phyloP scores from a whole-genome alignment of 2,113 vertebrate genomes.

The Coryphaenoides rupestris region DNA sequence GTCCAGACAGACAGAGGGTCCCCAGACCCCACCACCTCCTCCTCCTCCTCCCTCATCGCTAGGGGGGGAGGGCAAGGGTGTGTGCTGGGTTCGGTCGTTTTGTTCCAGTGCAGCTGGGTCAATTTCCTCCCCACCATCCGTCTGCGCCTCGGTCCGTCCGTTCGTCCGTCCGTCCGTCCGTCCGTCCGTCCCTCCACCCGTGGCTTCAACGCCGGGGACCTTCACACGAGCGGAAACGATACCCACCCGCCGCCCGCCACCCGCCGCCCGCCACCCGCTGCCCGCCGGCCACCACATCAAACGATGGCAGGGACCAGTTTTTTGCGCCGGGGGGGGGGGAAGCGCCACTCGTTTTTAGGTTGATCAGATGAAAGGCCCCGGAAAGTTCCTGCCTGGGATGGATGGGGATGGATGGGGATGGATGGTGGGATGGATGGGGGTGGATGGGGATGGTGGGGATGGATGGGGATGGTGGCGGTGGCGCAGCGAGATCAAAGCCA shows the following conservation, averaged over 20 bases:
- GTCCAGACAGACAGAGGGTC: constrained; percentile 10
- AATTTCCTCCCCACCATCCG: constrained; percentile 44
- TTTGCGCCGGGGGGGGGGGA: constrained; percentile 37
- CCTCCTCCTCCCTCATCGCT: constrained; percentile 29
- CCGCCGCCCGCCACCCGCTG: constrained; percentile 31
- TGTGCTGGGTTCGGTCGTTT: constrained; percentile 48
- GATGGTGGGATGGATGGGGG: background rate
- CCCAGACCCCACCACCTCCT: too few relatives aligned
- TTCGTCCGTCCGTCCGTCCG: constrained; percentile 2
- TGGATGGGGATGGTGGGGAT: background rate
- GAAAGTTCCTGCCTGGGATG: constrained; percentile 37
- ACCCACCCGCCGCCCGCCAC: too few relatives aligned
- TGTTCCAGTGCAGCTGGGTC: constrained; percentile 54
- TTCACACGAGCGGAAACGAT: too few relatives aligned
- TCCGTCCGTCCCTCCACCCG: constrained; percentile 1
- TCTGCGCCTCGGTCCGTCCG: constrained; percentile 31
- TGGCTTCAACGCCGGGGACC: too few relatives aligned
- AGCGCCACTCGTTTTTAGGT: constrained; percentile 20
- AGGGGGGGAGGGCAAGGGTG: background rate
- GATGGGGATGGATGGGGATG: background rate
- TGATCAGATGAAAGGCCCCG: constrained; percentile 54
- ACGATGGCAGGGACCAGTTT: constrained; percentile 56
- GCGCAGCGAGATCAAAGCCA: constrained; percentile 48
- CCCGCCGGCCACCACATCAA: constrained; percentile 52
- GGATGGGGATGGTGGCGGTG: constrained; percentile 15